Base-by-base conservation (phyloP, 2,888 invertebrate species). In the Nomada goodeniana region DNA sequence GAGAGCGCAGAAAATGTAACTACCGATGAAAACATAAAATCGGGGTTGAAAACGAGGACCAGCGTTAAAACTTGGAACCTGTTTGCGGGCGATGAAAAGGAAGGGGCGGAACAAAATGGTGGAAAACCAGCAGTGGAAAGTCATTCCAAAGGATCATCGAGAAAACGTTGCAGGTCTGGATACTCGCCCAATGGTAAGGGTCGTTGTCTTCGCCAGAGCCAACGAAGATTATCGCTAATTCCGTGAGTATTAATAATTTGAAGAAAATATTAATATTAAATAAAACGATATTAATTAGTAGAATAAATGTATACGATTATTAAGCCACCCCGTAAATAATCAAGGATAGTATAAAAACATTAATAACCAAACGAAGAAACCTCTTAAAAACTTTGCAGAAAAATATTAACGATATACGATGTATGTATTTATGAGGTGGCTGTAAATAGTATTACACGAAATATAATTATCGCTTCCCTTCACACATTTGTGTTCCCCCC, bases 181-280 rank as follows among this genome's bases (percentile, higher is more conserved):
- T 93, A 92, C 70, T 86, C 89, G 23, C 84, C 91, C 20, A 91
- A 92, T 77, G 91, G 91, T 2, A 90, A 89, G 61, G 93, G 94
- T 20, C 91, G 92, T 74, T 94, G 94, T 78, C 90, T 93, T 57
- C 86, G 91, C n/a, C 80, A 70, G 4, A 84, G 69, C 60, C 89
- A 92, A 47, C 89, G 91, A 36, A 91, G 91, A 67, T 64, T 91
- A 18, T 90, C 92, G 9, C 81, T 92, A 20, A 72, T 93, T 55
- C 92, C 93, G 91, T 93, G 84, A 92, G 91, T 91, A 76, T 55
- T 15, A 7, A 36, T 13, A 29, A 53, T 20, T 18, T 18, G 44
- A 9, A 53, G 23, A 11, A 57, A 69, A 69, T 18, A 69, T 69
- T 44, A 23, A 42, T 55, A 26, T 5, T 5, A 18, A 42, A 23